Conservation (phyloP, 2,888 invertebrate species). For the Scrobipalpa costella region DNA sequence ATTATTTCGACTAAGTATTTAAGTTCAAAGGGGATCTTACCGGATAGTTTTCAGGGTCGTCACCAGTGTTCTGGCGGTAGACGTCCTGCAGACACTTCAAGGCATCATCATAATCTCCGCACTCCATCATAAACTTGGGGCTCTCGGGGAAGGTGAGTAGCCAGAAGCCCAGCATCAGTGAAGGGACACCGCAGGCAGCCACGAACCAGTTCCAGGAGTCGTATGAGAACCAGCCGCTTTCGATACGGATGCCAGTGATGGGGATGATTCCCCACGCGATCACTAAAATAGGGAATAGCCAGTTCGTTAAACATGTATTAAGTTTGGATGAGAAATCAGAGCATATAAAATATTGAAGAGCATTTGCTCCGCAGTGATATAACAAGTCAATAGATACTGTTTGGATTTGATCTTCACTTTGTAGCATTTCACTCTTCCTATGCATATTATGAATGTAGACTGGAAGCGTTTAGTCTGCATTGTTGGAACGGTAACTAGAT, state of each 20-base stretch:
- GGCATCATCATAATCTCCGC: constrained; percentile 89
- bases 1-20: no score
- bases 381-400: no score
- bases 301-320: neutral
- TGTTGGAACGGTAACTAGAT: no score
- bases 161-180: constrained; percentile 85
- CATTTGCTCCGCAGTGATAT: no score
- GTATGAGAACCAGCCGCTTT: constrained; percentile 82
- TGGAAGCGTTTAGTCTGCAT: no score
- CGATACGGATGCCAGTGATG: constrained; percentile 81
- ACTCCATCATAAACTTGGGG: constrained; percentile 90
- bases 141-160: constrained; percentile 89
- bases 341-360: neutral
- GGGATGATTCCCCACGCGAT: constrained; percentile 91
- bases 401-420: no score
- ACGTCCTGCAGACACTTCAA: constrained; percentile 85
- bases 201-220: constrained; percentile 92
- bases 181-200: constrained; percentile 86
- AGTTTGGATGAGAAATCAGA: neutral
- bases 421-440: no score
- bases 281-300: constrained; percentile 64
- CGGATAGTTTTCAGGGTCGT: constrained; percentile 85
- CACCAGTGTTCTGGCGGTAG: constrained; percentile 87
- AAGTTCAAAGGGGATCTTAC: constrained; percentile 65
- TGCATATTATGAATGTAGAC: no score